Base-by-base conservation (phyloP, 2,888 invertebrate species). In the Rhingia rostrata region DNA sequence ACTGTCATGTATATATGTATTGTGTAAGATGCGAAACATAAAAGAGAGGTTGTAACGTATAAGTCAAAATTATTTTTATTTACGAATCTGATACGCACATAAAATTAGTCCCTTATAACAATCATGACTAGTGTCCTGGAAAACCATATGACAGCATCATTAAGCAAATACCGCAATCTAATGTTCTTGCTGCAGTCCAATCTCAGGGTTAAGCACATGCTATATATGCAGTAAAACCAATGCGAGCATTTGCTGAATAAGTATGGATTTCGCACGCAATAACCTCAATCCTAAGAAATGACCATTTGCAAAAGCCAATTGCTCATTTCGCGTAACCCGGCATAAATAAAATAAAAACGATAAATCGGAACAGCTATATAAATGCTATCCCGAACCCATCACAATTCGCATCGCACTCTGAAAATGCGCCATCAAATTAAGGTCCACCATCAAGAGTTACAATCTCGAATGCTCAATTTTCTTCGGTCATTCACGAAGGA, bases 391-490 rank as follows among this genome's bases (percentile, higher is more conserved):
- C 47, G 37, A 61, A 61, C 47, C 63, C 47, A 61, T 70, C 63
- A 58, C 54, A 70, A 56, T 78, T 78, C 54, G 45, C 49, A 69
- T 54, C 69, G 78, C 49, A 70, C 63, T 63, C 78, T 61, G 56
- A 53, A 79, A 54, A 74, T 64, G 67, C 63, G 61, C 67, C 69
- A 70, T 83, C 63, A 51, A 60, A 72, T 79, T 69, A 73, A 72
- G 73, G 73, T 64, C 77, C 67, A 63, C 67, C 67, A 83, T 67
- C 67, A 72, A 78, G 77, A 72, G 64, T 73, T 67, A 67, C 61
- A 83, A 73, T 78, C 78, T 67, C n/a, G 56, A 78, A 82, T 72
- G 77, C 61, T 67, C 77, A 69, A 74, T 79, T 83, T 83, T 73
- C 56, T 22, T 61, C 43, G 70, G 69, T 41, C 69, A 77, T 47